These are phyloP conservation scores for Lasaia peninsularis DNA, from an alignment of 1,140 invertebrate species.

Conservation along the genomic window DNA sequence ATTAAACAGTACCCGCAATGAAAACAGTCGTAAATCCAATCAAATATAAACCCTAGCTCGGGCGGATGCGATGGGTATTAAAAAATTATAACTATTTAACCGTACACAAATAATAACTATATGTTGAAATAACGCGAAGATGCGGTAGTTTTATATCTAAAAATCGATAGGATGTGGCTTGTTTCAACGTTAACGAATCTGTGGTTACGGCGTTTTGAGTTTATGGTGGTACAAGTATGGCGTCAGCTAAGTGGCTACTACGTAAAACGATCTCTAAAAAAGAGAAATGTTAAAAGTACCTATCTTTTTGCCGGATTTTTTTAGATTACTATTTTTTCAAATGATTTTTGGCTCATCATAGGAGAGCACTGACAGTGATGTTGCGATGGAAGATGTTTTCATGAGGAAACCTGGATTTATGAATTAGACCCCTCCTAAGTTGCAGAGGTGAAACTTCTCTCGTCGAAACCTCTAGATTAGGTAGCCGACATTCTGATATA, in stretches of 20 bases:
- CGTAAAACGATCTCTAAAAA: no score
- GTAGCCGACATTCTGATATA: no score
- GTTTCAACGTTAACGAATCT: conserved; percentile 7
- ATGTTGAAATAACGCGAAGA: conserved; percentile 21
- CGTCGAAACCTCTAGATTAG: no score
- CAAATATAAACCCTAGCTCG: conserved; percentile 54
- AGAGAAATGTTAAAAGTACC: no score
- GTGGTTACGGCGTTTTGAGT: not conserved
- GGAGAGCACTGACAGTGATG: no score
- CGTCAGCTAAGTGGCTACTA: not conserved
- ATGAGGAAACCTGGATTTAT: no score
- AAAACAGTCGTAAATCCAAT: conserved; percentile 73
- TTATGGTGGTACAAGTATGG: not conserved
- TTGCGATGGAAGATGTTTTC: no score
- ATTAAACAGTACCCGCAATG: conserved; percentile 68
- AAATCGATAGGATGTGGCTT: conserved; percentile 58
- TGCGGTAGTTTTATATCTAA: conserved; percentile 48
- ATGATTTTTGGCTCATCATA: no score
- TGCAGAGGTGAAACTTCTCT: no score
- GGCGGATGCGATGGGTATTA: conserved; percentile 61
- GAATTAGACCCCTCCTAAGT: no score
- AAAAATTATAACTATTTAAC: conserved; percentile 58
- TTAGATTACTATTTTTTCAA: no score
- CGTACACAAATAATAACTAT: conserved; percentile 45
- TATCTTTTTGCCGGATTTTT: no score